A percentile compares a stretch with the other conserved stretches of the same genome.
phyloP scores from a whole-genome alignment of 1,140 invertebrate genomes.

The Saccostrea glomerata region DNA sequence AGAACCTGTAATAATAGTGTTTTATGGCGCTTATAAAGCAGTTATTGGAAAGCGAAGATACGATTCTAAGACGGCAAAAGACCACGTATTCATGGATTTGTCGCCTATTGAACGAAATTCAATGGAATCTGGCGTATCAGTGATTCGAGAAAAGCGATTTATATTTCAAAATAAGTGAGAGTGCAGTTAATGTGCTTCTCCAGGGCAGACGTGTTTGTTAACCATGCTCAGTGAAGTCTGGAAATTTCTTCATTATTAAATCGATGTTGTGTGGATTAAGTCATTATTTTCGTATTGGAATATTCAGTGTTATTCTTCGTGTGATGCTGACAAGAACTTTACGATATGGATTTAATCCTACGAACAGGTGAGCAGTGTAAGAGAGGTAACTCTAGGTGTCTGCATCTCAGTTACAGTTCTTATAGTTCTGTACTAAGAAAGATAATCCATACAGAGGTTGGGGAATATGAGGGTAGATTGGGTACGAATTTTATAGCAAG shows the following conservation, averaged over 20 bases:
- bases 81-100: conserved; percentile 29
- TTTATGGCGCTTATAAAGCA: conserved; percentile 12
- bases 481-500: too few species aligned
- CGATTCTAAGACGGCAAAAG: conserved; percentile 20
- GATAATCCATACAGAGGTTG: not conserved
- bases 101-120: conserved; percentile 14
- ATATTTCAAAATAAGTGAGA: conserved; percentile 22
- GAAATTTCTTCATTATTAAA: not conserved
- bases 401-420: not conserved
- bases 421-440: not conserved
- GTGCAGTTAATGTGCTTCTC: not conserved
- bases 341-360: not conserved
- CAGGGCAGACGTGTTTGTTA: not conserved
- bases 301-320: not conserved
- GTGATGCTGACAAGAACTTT: not conserved
- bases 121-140: conserved; percentile 30
- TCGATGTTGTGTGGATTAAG: conserved; percentile 9
- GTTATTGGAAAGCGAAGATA: conserved; percentile 30
- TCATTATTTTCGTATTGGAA: not conserved
- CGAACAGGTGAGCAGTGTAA: not conserved
- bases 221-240: not conserved
- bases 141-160: conserved; percentile 25
- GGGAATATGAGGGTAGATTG: too few species aligned
- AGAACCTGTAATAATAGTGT: conserved; percentile 28
- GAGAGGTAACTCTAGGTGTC: not conserved